Evolutionary conservation across 1,140 invertebrate genomes (phyloP).

Genomic region (Lasaia peninsularis): DNA sequence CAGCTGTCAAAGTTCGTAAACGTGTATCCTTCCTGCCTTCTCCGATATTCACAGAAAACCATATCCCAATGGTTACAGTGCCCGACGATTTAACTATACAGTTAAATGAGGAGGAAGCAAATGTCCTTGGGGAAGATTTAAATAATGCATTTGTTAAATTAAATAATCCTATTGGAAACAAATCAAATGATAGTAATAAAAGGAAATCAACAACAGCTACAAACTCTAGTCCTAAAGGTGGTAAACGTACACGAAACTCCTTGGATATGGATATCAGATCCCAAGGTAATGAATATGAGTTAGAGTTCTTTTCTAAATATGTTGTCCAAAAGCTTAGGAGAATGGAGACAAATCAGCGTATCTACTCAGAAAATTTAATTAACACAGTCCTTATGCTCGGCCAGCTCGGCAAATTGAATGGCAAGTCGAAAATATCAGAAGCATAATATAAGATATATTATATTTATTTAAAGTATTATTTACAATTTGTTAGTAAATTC

Average conservation of each 20-base stretch:
- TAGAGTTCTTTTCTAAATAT: conserved; percentile 72
- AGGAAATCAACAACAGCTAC: conserved; percentile 39
- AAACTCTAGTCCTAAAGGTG: conserved; percentile 37
- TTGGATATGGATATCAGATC: conserved; percentile 33
- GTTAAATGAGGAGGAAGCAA: conserved; percentile 63
- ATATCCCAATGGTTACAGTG: conserved; percentile 69
- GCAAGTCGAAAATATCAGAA: conserved; percentile 62
- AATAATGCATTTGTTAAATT: conserved; percentile 48
- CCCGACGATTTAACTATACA: conserved; percentile 69
- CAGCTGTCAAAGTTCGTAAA: conserved; percentile 53
- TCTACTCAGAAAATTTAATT: conserved; percentile 71
- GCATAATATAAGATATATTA: conserved; percentile 31
- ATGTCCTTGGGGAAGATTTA: conserved; percentile 56
- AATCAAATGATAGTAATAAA: conserved; percentile 30
- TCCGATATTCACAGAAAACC: conserved; percentile 60
- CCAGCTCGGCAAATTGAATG: conserved; percentile 60
- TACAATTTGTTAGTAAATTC: conserved; percentile 11
- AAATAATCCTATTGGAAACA: conserved; percentile 21
- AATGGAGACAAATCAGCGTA: conserved; percentile 71
- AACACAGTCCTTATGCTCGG: conserved; percentile 70
- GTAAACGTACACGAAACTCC: conserved; percentile 45
- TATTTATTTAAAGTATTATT: conserved; percentile 19
- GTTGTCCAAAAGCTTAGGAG: conserved; percentile 65
- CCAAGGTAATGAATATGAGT: conserved; percentile 59
- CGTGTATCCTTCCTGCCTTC: conserved; percentile 62